Evolutionary conservation across 1,140 invertebrate genomes (phyloP).

Genomic region (Drosophila hydei): DNA sequence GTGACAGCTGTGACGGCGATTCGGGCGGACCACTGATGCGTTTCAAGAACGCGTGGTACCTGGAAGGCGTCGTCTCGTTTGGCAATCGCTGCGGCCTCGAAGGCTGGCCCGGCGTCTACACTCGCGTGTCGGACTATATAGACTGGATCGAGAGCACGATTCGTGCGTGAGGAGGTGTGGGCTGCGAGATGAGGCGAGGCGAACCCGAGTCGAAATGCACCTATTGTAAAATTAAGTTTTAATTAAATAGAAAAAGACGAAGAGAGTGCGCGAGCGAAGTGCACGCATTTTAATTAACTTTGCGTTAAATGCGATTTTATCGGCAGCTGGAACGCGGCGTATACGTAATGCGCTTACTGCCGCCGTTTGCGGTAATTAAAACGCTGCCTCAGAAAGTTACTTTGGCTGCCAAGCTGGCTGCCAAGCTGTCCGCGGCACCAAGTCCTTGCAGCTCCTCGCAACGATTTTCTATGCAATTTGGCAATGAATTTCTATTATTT

Average conservation of each 20-base stretch:
- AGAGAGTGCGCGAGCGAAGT: constrained; percentile 15
- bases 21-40: constrained; percentile 92
- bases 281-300: constrained; percentile 74
- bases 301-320: constrained; percentile 75
- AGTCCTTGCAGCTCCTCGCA: constrained; percentile 46
- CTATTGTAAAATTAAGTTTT: constrained; percentile 69
- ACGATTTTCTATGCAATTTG: constrained; percentile 80
- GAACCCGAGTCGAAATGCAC: constrained; percentile 8
- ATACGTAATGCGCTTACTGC: constrained; percentile 75
- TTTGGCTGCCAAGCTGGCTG: constrained; percentile 31
- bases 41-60: constrained; percentile 82
- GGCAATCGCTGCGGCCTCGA: constrained; percentile 89
- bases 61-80: constrained; percentile 89
- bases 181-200: too few species aligned
- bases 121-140: constrained; percentile 87
- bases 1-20: constrained; percentile 90
- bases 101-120: constrained; percentile 92
- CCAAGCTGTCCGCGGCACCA: constrained; percentile 52
- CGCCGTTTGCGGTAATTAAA: constrained; percentile 77
- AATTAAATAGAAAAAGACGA: constrained; percentile 59
- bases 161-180: constrained; percentile 4
- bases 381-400: constrained; percentile 51
- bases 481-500: constrained; percentile 80
- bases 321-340: constrained; percentile 64
- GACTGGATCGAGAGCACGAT: constrained; percentile 89